phyloP scores from a whole-genome alignment of 2,113 vertebrate species.

The Perognathus longimembris region DNA sequence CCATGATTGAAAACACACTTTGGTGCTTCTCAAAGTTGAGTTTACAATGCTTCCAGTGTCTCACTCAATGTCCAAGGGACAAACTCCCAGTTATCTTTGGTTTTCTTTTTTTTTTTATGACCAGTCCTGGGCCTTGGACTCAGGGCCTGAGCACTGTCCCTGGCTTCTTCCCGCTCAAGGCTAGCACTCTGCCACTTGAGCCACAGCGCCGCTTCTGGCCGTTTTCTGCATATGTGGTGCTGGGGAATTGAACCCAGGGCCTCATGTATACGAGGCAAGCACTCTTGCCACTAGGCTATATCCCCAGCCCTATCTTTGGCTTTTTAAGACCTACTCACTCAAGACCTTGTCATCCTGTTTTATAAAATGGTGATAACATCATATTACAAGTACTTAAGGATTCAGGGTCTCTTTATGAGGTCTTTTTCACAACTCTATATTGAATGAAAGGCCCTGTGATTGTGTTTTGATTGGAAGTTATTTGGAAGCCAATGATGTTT shows the following conservation, averaged over 20 bases:
- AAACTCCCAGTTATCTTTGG: background rate
- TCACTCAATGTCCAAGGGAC: background rate
- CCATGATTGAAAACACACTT: background rate
- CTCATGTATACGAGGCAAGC: too few species aligned
- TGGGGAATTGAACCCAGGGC: too few species aligned
- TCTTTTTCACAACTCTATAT: conserved; percentile 24
- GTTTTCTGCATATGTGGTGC: too few species aligned
- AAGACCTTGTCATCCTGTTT: background rate
- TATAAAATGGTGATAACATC: background rate
- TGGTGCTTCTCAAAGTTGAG: background rate
- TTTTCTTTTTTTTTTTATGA: too few species aligned
- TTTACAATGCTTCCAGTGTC: background rate
- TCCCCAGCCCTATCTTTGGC: background rate
- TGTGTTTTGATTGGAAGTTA: conserved; percentile 48
- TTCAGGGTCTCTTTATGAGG: conserved; percentile 19
- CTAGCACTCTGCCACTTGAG: too few species aligned
- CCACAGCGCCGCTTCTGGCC: too few species aligned
- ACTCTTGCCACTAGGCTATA: too few species aligned
- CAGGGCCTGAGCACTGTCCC: too few species aligned
- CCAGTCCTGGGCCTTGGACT: too few species aligned
- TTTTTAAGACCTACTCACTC: background rate
- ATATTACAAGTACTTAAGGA: background rate
- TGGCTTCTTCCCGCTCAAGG: too few species aligned
- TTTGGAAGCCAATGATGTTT: conserved; percentile 63
- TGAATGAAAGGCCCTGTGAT: conserved; percentile 20